Base-by-base conservation (phyloP, 2,797 vertebrate genomes). In the Saxicola maurus region DNA sequence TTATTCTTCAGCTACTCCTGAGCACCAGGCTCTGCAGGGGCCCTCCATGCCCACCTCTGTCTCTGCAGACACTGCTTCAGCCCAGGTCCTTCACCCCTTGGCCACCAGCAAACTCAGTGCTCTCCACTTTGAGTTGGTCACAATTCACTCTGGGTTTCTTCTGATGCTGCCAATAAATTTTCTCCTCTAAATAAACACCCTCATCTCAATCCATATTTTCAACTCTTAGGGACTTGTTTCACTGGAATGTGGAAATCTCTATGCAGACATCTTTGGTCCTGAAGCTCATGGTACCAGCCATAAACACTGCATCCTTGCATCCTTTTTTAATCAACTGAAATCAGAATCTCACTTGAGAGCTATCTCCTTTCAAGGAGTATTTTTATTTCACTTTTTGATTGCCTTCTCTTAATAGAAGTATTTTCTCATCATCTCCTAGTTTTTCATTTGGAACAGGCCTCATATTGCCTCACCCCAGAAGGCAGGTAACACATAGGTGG, bases 371-470 rank as follows among this genome's bases (percentile, higher is more conserved):
- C 17, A 42, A 82, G 45, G 46, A 64, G 38, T 25, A 31, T n/a
- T 92, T 92, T 93, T 62, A 75, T 91, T 81, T 21, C 14, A 31
- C 25, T 83, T 68, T 71, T 59, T 91, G 18, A 75, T 73, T 93
- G 40, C 23, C 5, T 83, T 14, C 40, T 49, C 23, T 92, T 89
- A 91, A 72, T 21, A 64, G 71, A 82, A 30, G 11, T 53, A 2
- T 91, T 84, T 86, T 46, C 17, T 69, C 52, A 69, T 51, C 0
- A 64, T 83, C 87, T 79, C 45, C 17, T 75, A 25, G 15, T 49
- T 86, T 93, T 91, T 82, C 56, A 24, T 79, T 42, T 86, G 59
- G 12, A 57, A 38, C n/a, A 71, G 13, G 16, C 55, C 82, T 86
- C 51, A 28, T 75, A 43, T n/a, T 92, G 69, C 60, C 37, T 83